Conservation (phyloP, 2,888 invertebrate genomes). For the Nomada ruficornis region DNA sequence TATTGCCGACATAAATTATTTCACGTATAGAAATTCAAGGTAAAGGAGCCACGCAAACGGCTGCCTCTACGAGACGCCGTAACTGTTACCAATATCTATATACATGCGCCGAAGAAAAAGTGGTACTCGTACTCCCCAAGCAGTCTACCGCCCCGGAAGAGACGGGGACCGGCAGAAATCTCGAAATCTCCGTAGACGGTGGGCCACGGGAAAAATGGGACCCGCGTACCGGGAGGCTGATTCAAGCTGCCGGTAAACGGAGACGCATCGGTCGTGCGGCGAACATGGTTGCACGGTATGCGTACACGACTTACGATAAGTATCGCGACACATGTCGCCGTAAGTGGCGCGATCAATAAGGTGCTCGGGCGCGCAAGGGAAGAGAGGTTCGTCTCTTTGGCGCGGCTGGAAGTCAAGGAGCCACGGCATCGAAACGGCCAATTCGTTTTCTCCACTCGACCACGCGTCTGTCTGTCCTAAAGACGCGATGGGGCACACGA, state of each 20-base stretch:
- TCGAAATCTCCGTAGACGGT: conserved; percentile 23
- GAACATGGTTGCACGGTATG: conserved; percentile 71
- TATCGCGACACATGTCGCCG: conserved; percentile 81
- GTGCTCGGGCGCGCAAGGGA: conserved; percentile 27
- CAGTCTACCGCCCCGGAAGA: conserved; percentile 44
- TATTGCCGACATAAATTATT: neutral
- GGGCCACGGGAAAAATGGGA: conserved; percentile 56
- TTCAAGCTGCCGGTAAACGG: conserved; percentile 51
- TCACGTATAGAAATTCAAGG: neutral
- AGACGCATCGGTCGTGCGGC: conserved; percentile 50
- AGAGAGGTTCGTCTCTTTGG: conserved; percentile 71
- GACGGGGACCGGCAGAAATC: conserved; percentile 30
- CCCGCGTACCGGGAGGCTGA: conserved; percentile 47
- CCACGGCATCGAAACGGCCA: conserved; percentile 54
- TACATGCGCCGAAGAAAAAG: neutral
- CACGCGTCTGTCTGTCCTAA: conserved; percentile 9
- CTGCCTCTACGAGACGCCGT: neutral
- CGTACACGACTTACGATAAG: conserved; percentile 78
- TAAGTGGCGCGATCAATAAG: conserved; percentile 81
- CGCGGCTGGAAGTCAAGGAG: conserved; percentile 68
- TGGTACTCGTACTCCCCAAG: neutral
- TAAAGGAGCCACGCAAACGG: neutral
- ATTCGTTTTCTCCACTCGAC: conserved; percentile 38
- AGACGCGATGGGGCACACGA: neutral
- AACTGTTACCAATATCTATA: neutral